Conservation (phyloP, 2,113 vertebrate genomes). For the Pitta sordida region DNA sequence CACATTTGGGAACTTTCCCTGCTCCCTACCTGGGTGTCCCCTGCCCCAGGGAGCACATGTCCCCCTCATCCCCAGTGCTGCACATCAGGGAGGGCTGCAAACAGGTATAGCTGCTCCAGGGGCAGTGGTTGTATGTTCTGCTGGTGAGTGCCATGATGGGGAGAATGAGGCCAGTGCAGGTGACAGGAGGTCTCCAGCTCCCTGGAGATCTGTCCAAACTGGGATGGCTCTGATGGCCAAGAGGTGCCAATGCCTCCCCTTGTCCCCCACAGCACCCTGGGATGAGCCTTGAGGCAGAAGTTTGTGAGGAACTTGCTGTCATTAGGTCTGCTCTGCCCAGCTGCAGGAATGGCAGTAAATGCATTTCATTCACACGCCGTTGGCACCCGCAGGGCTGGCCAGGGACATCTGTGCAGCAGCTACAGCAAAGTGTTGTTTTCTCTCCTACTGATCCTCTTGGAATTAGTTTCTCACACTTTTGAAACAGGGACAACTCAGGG, state of each 20-base stretch:
- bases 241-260: neutral
- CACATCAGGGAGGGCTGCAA: neutral
- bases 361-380: neutral
- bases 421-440: neutral
- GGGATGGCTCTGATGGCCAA: fast-evolving
- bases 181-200: neutral
- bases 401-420: neutral
- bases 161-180: neutral
- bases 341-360: neutral
- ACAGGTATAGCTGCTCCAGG: neutral
- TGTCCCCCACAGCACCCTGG: fast-evolving
- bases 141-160: neutral
- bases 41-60: neutral
- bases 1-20: neutral
- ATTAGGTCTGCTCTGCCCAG: neutral
- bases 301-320: neutral
- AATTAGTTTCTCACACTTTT: neutral
- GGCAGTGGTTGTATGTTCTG: fast-evolving
- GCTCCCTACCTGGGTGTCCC: neutral
- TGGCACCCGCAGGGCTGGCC: neutral
- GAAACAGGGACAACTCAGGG: neutral
- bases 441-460: neutral
- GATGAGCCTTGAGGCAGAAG: neutral
- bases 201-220: neutral
- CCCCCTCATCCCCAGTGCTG: neutral